Conservation (phyloP, 2,888 invertebrate species). For the Eulithis testata region DNA sequence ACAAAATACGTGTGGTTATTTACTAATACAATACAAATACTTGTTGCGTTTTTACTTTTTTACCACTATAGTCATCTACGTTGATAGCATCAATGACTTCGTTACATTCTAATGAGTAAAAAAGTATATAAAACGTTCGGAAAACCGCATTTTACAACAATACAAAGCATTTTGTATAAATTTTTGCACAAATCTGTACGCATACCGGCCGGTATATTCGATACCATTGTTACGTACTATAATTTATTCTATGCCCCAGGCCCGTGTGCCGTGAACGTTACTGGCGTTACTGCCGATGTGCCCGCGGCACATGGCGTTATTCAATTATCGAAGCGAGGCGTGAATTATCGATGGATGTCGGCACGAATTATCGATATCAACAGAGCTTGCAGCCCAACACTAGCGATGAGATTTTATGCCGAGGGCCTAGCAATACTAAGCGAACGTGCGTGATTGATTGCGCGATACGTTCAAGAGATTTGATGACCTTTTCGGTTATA, state of each 20-base stretch:
- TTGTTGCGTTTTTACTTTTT: too few relatives aligned
- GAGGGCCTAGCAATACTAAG: neutral
- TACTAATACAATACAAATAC: too few relatives aligned
- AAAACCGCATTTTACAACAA: too few relatives aligned
- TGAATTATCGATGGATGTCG: constrained; percentile 21
- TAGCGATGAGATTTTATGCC: constrained; percentile 6
- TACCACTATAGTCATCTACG: too few relatives aligned
- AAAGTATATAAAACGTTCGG: too few relatives aligned
- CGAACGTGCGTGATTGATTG: neutral
- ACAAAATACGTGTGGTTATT: too few relatives aligned
- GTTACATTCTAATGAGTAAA: too few relatives aligned
- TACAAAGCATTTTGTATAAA: too few relatives aligned
- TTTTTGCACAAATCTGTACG: too few relatives aligned
- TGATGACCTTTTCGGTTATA: too few relatives aligned
- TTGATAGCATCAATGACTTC: too few relatives aligned
- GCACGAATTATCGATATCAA: constrained; percentile 18
- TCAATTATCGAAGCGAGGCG: constrained; percentile 24
- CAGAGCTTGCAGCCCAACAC: neutral
- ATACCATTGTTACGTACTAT: neutral
- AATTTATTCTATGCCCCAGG: constrained; percentile 19
- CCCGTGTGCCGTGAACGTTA: constrained; percentile 2
- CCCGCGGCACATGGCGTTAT: constrained; percentile 23
- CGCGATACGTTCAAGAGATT: too few relatives aligned
- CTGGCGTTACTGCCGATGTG: constrained; percentile 3
- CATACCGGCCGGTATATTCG: neutral